These are phyloP conservation scores for Cheirogaleus major DNA, from an alignment of 2,797 vertebrate species.

Conservation along the genomic window DNA sequence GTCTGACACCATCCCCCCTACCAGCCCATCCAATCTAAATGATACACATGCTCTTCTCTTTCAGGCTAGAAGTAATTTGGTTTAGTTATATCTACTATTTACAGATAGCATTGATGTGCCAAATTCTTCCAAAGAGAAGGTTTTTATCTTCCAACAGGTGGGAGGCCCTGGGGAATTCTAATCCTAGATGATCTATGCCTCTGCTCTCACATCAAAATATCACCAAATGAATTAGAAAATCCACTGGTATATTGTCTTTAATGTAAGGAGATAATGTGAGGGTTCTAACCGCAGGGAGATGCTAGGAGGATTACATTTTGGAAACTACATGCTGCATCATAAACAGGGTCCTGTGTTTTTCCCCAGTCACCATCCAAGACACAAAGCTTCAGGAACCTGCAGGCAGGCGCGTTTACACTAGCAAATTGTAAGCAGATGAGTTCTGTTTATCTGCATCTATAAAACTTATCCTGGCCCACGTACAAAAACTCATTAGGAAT, in stretches of 20 bases:
- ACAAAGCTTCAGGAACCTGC: constrained; percentile 52
- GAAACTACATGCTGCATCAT: neutral
- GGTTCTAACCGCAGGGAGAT: neutral
- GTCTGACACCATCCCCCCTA: neutral
- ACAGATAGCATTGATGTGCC: neutral
- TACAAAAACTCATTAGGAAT: constrained; percentile 69
- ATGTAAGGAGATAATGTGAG: neutral
- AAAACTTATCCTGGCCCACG: constrained; percentile 51
- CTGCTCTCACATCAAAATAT: neutral
- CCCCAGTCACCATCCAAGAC: neutral
- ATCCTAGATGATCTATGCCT: neutral
- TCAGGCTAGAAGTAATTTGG: neutral
- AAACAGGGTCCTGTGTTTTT: neutral
- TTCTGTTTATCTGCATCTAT: constrained; percentile 60
- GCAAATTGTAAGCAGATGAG: constrained; percentile 56
- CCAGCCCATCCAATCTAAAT: neutral
- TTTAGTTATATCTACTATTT: neutral
- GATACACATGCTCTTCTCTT: neutral
- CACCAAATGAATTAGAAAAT: neutral
- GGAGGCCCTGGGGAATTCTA: neutral
- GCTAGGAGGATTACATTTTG: neutral
- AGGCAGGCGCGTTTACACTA: constrained; percentile 8
- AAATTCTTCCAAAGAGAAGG: constrained; percentile 14
- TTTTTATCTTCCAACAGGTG: constrained; percentile 11
- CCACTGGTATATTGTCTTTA: neutral